phyloP scores from a whole-genome alignment of 2,888 invertebrate genomes.

The Hedychridium roseum region DNA sequence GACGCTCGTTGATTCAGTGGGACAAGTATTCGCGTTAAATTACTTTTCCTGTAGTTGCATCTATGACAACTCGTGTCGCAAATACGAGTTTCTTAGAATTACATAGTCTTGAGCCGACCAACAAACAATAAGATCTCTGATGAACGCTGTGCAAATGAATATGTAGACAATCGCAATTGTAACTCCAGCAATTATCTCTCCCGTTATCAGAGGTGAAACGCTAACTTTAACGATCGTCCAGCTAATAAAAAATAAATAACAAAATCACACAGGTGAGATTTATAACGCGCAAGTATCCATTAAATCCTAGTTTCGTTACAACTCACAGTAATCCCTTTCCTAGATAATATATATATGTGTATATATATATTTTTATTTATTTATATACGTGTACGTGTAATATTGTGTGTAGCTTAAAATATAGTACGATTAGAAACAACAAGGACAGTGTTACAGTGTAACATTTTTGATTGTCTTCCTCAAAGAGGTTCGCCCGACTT shows the following conservation, averaged over 20 bases:
- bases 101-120: too few species aligned
- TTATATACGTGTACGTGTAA: slow-evolving; percentile 31
- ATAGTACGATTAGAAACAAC: slow-evolving; percentile 57
- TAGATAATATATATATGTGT: slow-evolving; percentile 9
- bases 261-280: slow-evolving; percentile 33
- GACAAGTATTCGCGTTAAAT: too few species aligned
- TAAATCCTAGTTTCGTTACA: slow-evolving; percentile 30
- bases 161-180: too few species aligned
- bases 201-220: too few species aligned
- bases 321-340: slow-evolving; percentile 23
- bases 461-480: slow-evolving; percentile 65
- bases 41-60: too few species aligned
- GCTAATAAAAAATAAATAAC: slow-evolving; percentile 32
- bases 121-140: too few species aligned
- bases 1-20: too few species aligned
- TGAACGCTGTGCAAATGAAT: too few species aligned
- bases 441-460: slow-evolving; percentile 61
- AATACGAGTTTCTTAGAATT: too few species aligned
- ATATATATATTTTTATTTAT: slow-evolving; percentile 4
- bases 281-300: slow-evolving; percentile 26
- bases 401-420: slow-evolving; percentile 39
- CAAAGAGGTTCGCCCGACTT: slow-evolving; percentile 45
- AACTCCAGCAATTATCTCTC: too few species aligned
- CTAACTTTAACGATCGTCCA: slow-evolving; percentile 14
- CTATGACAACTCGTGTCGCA: too few species aligned